These are phyloP conservation scores for Euura saliciscinereae DNA, from an alignment of 1,140 invertebrate species.

Conservation along the genomic window DNA sequence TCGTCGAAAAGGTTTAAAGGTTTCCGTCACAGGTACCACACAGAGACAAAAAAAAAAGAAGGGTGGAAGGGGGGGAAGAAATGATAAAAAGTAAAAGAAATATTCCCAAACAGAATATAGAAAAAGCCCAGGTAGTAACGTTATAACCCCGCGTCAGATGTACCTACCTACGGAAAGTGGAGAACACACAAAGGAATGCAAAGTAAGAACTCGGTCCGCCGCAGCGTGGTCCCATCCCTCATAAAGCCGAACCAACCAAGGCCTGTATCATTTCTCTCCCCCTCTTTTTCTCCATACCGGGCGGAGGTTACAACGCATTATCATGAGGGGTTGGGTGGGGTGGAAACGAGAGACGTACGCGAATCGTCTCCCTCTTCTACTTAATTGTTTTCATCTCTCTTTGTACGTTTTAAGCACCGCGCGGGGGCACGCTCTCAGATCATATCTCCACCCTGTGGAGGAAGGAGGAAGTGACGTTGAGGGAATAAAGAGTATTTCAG, in stretches of 20 bases:
- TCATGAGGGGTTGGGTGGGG: background rate
- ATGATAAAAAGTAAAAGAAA: slow-evolving; percentile 12
- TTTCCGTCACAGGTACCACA: too few species aligned
- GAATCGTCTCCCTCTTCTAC: slow-evolving; percentile 37
- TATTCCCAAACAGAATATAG: too few species aligned
- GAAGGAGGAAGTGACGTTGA: too few species aligned
- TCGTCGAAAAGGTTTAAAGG: too few species aligned
- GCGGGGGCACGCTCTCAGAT: too few species aligned
- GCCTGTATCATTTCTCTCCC: background rate
- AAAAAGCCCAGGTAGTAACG: too few species aligned
- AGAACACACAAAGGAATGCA: slow-evolving; percentile 3
- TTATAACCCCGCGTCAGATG: too few species aligned
- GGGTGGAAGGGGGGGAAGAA: slow-evolving; percentile 34
- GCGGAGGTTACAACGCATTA: slow-evolving; percentile 4
- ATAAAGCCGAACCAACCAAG: background rate
- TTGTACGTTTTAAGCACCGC: slow-evolving; percentile 9
- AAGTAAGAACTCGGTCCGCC: background rate
- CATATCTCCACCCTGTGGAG: slow-evolving; percentile 19
- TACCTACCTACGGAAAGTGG: background rate
- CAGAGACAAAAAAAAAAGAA: slow-evolving; percentile 8
- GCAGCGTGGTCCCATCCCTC: background rate
- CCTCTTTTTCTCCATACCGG: background rate
- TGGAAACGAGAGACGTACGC: background rate
- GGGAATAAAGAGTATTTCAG: background rate
- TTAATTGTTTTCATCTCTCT: slow-evolving; percentile 19